Evolutionary conservation across 2,797 vertebrate genomes (phyloP).

Genomic region (Chaetophractus vellerosus): DNA sequence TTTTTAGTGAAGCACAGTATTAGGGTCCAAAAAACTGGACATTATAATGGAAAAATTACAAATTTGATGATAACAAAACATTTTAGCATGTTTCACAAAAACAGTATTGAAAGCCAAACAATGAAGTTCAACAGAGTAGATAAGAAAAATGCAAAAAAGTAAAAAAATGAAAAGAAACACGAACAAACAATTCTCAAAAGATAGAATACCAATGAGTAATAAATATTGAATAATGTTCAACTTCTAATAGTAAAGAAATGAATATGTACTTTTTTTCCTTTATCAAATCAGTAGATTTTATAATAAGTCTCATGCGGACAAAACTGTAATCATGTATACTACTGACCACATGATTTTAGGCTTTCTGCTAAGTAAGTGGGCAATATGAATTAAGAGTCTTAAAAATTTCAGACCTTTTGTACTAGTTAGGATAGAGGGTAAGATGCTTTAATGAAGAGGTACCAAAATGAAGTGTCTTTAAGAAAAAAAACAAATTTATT

Average conservation of each 20-base stretch:
- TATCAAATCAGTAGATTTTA: not conserved
- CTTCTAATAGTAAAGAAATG: constrained; percentile 15
- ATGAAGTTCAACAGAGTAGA: not conserved
- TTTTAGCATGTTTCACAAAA: constrained; percentile 19
- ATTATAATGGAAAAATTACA: constrained; percentile 12
- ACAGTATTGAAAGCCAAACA: constrained; percentile 10
- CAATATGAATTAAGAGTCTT: not conserved
- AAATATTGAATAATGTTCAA: not conserved
- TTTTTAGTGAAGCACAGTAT: not conserved
- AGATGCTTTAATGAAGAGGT: not conserved
- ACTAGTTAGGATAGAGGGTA: not conserved
- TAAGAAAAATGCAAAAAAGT: not conserved
- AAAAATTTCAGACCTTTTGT: not conserved
- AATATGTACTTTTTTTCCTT: not conserved
- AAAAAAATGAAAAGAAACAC: not conserved
- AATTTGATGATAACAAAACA: not conserved
- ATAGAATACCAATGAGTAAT: not conserved
- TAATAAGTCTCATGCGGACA: not conserved
- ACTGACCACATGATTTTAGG: not conserved
- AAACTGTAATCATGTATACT: not conserved
- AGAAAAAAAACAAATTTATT: not conserved
- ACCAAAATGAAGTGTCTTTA: not conserved
- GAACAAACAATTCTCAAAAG: not conserved
- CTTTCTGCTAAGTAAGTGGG: not conserved
- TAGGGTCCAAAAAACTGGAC: constrained; percentile 18